Conservation (phyloP, 2,888 invertebrate genomes). For the Calephelis perditalis region DNA sequence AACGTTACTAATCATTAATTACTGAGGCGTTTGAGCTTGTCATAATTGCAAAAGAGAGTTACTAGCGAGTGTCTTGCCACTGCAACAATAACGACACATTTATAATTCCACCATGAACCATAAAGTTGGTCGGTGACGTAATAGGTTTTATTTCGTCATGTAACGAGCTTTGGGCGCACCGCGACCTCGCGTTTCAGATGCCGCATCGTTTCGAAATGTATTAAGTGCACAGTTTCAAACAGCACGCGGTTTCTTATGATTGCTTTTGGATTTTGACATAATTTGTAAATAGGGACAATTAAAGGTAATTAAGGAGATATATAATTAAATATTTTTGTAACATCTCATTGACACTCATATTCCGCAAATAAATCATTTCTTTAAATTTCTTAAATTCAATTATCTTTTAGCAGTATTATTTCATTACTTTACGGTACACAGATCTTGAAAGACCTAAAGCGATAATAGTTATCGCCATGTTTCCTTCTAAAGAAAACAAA, state of each 20-base stretch:
- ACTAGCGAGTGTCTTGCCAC: conserved; percentile 19
- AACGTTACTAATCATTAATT: conserved; percentile 52
- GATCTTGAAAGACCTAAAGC: too few species aligned
- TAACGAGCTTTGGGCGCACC: conserved; percentile 62
- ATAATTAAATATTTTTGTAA: too few species aligned
- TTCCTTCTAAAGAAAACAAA: too few species aligned
- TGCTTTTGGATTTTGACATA: conserved; percentile 19
- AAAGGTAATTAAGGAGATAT: too few species aligned
- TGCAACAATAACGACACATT: conserved; percentile 66
- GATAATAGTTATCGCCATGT: too few species aligned
- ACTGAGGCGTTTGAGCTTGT: conserved; percentile 38
- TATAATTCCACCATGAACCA: conserved; percentile 67
- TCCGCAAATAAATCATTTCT: too few species aligned
- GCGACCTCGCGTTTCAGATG: conserved; percentile 71
- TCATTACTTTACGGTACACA: too few species aligned
- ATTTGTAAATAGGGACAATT: background rate
- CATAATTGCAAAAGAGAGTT: conserved; percentile 41
- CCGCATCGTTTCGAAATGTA: conserved; percentile 76
- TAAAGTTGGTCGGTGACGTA: conserved; percentile 68
- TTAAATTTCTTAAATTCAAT: too few species aligned
- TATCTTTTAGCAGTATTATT: too few species aligned
- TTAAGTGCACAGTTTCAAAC: conserved; percentile 71
- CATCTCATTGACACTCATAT: too few species aligned
- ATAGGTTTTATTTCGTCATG: conserved; percentile 72
- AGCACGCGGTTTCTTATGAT: conserved; percentile 37